Base-by-base conservation (phyloP, 2,797 vertebrate species). In the Microctenopoma steveboyesi region DNA sequence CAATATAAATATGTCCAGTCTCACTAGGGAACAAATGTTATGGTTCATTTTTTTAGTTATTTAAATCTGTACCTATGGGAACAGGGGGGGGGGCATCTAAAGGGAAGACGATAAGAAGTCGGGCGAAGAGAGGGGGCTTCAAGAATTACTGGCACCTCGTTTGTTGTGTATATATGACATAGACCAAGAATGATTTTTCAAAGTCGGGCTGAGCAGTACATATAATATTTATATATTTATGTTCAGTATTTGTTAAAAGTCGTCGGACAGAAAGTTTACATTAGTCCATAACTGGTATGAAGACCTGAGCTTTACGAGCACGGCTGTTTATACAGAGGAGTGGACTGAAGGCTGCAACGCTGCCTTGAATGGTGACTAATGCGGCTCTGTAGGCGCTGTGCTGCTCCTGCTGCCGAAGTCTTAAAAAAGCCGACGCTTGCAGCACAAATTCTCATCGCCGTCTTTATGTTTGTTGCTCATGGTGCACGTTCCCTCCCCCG, bases 401-500 rank as follows among this genome's bases (percentile, higher is more conserved):
- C 73, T 74, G 71, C 71, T 62, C 66, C 75, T 71, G n/a, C 46
- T 43, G 22, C 51, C 33, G 69, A 73, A 4, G 18, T 43, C 52
- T 79, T 81, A 70, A 10, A 62, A 12, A 72, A 71, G 40, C 9
- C 40, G 11, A 46, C 46, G 3, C 30, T 57, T 74, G n/a, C 65
- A 81, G 67, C 50, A 53, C 51, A 59, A 83, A 82, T 63, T 69
- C 46, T 46, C 70, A 74, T 74, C 64, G 72, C 27, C 33, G 43
- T 78, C 27, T 76, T 74, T 81, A 72, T 72, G 87, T 88, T 69
- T 62, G 48, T 64, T 72, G 72, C 77, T 74, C 40, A n/a, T 11
- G 45, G 39, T 18, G 13, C 42, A 43, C 18, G 18, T 22, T 71
- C 82, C 42, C 67, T 69, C 56, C 51, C 15, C 39, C 47, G 42